A percentile compares a stretch with the other conserved stretches of the same genome.
phyloP scores from a whole-genome alignment of 2,797 vertebrate genomes.

The Phoeniculus purpureus region DNA sequence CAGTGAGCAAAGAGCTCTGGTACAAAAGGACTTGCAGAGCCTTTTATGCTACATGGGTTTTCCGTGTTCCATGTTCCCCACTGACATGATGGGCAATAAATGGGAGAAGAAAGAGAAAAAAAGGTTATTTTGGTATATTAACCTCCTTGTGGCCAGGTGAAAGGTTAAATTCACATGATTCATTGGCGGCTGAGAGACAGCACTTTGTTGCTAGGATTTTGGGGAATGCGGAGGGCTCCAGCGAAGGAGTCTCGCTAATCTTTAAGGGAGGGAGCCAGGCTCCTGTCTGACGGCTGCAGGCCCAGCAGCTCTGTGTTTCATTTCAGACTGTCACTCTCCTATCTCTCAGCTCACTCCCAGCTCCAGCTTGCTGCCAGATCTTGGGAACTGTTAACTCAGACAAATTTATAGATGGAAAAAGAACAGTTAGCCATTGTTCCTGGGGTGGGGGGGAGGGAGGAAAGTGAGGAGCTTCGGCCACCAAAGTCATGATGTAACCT shows the following conservation, averaged over 20 bases:
- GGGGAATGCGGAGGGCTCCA: constrained; percentile 82
- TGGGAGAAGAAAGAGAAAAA: neutral
- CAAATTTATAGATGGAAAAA: constrained; percentile 73
- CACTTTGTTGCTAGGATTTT: constrained; percentile 74
- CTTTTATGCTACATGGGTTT: accelerated
- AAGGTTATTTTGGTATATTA: constrained; percentile 61
- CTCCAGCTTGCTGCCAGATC: constrained; percentile 70
- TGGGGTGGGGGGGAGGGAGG: constrained; percentile 52
- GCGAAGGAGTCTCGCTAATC: constrained; percentile 87
- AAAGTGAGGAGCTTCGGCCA: neutral
- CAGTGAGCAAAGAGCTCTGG: neutral
- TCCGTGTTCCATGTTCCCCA: neutral
- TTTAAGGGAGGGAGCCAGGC: constrained; percentile 86
- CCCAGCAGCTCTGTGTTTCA: constrained; percentile 89
- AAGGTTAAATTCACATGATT: constrained; percentile 74
- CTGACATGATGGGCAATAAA: constrained; percentile 23
- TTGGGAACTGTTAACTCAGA: constrained; percentile 74
- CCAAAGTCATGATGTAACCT: constrained; percentile 62
- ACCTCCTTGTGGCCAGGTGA: constrained; percentile 69
- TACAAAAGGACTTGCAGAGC: neutral
- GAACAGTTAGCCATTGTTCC: constrained; percentile 66
- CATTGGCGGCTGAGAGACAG: constrained; percentile 72
- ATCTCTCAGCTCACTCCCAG: constrained; percentile 82
- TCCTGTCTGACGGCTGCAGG: constrained; percentile 90
- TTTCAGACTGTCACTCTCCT: constrained; percentile 88